Evolutionary conservation across 2,113 vertebrate genomes (phyloP).

Genomic region (Mungos mungo): DNA sequence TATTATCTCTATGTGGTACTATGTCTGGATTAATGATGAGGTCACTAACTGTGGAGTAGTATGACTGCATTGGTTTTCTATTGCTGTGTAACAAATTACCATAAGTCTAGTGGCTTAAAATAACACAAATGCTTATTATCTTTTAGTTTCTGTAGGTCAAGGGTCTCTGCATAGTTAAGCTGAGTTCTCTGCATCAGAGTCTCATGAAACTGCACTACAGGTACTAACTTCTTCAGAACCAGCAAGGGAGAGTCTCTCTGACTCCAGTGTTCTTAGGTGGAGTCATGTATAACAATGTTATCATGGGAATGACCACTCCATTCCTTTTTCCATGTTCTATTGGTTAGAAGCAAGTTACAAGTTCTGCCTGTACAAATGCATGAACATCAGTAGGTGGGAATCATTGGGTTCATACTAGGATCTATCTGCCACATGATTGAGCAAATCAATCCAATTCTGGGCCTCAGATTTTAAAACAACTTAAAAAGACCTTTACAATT

Average conservation of each 20-base stretch:
- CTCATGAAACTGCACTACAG: neutral
- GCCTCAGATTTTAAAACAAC: neutral
- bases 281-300: neutral
- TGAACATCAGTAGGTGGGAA: neutral
- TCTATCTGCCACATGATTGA: neutral
- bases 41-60: neutral
- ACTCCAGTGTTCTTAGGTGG: neutral
- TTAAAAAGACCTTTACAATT: neutral
- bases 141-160: neutral
- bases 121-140: neutral
- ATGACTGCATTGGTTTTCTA: neutral
- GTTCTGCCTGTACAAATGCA: neutral
- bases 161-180: neutral
- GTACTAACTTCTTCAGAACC: neutral
- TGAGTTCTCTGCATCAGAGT: neutral
- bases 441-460: conserved; percentile 6
- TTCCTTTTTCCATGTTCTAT: neutral
- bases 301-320: neutral
- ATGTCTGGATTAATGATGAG: neutral
- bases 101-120: neutral
- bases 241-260: neutral
- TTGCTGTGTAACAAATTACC: neutral
- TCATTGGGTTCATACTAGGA: neutral
- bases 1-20: neutral
- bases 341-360: neutral